phyloP scores from a whole-genome alignment of 2,888 invertebrate genomes.

The Ganaspis brasiliensis region DNA sequence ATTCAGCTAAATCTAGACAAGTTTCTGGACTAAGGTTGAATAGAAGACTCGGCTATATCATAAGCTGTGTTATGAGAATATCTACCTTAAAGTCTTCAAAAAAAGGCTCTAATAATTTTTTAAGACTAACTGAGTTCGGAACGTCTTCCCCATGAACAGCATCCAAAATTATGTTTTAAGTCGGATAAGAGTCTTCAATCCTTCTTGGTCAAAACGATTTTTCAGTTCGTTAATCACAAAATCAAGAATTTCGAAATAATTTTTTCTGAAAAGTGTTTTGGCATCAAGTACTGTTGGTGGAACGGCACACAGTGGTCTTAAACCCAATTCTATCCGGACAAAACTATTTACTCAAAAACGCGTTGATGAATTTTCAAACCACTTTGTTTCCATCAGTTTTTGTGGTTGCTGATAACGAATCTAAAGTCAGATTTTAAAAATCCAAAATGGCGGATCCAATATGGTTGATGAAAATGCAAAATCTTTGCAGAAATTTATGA shows the following conservation, averaged over 20 bases:
- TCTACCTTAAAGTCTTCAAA: constrained; percentile 27
- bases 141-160: constrained; percentile 11
- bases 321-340: too few relatives aligned
- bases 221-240: constrained; percentile 20
- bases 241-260: constrained; percentile 43
- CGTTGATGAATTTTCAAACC: too few relatives aligned
- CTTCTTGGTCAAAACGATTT: constrained; percentile 41
- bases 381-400: too few relatives aligned
- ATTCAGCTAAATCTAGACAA: neutral
- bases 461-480: too few relatives aligned
- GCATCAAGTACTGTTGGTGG: neutral
- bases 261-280: constrained; percentile 13
- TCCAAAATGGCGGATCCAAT: too few relatives aligned
- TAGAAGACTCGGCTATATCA: constrained; percentile 19
- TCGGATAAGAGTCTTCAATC: neutral
- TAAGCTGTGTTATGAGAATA: constrained; percentile 25
- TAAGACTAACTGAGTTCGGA: neutral
- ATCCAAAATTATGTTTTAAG: constrained; percentile 32
- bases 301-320: too few relatives aligned
- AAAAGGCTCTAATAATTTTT: constrained; percentile 33
- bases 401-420: too few relatives aligned
- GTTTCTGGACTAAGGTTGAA: neutral
- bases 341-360: too few relatives aligned
- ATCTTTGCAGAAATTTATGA: too few relatives aligned
- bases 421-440: too few relatives aligned